Percentiles rank a stretch among this genome's conserved stretches.
Evolutionary conservation across 2,888 invertebrate species (phyloP).

Genomic region (Drosophila tripunctata): DNA sequence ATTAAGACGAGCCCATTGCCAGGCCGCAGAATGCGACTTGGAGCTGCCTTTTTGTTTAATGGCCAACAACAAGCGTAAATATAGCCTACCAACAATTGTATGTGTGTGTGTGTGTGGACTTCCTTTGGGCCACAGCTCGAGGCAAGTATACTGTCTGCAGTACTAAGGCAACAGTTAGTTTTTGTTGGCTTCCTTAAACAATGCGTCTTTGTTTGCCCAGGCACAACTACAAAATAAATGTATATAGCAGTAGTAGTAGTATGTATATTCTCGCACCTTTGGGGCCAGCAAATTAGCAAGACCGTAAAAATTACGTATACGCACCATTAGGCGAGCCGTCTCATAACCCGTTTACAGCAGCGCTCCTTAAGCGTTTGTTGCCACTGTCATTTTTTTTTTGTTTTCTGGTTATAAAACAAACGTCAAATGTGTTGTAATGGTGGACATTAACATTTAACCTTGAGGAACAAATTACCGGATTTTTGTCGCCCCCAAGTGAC

Average conservation of each 20-base stretch:
- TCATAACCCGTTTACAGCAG: too few relatives aligned
- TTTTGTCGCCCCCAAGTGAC: conserved; percentile 67
- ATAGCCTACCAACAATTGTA: conserved; percentile 19
- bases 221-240: conserved; percentile 29
- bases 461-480: conserved; percentile 77
- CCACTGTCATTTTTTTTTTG: not conserved
- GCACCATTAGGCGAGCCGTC: conserved; percentile 45
- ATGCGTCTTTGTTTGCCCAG: conserved; percentile 25
- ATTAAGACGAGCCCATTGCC: conserved; percentile 68
- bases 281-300: conserved; percentile 61
- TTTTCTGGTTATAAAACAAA: conserved; percentile 46
- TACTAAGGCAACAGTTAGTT: conserved; percentile 5
- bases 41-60: conserved; percentile 52
- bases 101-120: conserved; percentile 21
- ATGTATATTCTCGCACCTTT: conserved; percentile 20
- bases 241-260: not conserved
- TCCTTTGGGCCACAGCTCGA: conserved; percentile 49
- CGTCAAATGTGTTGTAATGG: conserved; percentile 74
- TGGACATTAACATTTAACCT: conserved; percentile 79
- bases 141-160: conserved; percentile 51
- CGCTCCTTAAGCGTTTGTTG: too few relatives aligned
- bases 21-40: conserved; percentile 42
- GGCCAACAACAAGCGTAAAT: conserved; percentile 61
- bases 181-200: conserved; percentile 57
- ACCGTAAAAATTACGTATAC: conserved; percentile 63